These are phyloP conservation scores for Hippocampus comes DNA, from an alignment of 2,113 vertebrate species.

Conservation along the genomic window DNA sequence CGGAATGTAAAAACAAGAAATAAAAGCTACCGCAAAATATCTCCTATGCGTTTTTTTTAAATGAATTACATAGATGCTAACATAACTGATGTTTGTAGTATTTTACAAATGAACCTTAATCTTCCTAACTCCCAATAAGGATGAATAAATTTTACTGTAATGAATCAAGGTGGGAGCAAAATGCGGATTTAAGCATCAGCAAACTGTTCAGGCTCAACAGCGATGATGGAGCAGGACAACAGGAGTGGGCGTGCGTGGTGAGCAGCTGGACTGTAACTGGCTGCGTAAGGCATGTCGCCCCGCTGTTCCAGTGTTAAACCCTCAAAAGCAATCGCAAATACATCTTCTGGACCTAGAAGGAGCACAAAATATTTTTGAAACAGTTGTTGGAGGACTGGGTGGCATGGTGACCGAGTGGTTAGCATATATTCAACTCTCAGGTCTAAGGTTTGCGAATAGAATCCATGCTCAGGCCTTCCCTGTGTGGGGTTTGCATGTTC, in stretches of 20 bases:
- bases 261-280: constrained; percentile 47
- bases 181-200: constrained; percentile 49
- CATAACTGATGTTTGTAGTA: neutral
- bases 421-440: neutral
- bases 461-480: neutral
- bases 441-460: neutral
- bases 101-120: neutral
- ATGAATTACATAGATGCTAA: neutral
- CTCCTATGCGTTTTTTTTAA: neutral
- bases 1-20: constrained; percentile 12
- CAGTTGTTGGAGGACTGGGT: neutral
- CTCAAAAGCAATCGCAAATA: constrained; percentile 23
- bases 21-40: constrained; percentile 23
- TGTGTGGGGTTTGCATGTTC: too few relatives aligned
- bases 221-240: constrained; percentile 22
- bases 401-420: neutral
- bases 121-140: neutral
- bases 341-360: constrained; percentile 61
- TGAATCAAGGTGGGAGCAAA: neutral
- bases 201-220: constrained; percentile 59
- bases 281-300: neutral
- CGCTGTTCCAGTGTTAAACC: constrained; percentile 21
- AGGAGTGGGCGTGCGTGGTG: constrained; percentile 53
- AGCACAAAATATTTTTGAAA: neutral
- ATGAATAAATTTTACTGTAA: neutral